Base-by-base conservation (phyloP, 2,113 vertebrate genomes). In the Apodemus sylvaticus region DNA sequence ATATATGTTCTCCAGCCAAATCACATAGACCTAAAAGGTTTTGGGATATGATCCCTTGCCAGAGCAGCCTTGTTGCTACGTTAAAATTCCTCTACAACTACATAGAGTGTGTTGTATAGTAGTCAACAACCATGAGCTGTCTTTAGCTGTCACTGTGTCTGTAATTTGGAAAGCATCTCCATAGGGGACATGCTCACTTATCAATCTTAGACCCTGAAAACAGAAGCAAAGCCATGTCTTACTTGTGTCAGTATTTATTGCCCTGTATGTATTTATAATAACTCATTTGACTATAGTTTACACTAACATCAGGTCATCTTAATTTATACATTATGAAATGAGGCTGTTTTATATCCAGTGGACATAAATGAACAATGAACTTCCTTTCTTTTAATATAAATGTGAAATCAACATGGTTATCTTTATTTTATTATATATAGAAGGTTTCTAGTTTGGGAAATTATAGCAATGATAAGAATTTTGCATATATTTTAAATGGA, bases 341-440 rank as follows among this genome's bases (percentile, higher is more conserved):
- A 53, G 8, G 7, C 82, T 42, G 70, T 29, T 94, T 93, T 34
- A 14, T 94, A 62, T 66, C 90, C 7, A 79, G 9, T 83, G 19
- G 22, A 74, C 9, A 60, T 82, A 94, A 89, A 87, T 86, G 83
- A 58, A 77, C 78, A 85, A 85, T 91, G 17, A 68, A 24, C 9
- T 71, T 4, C 48, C 94, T 92, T 22, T 91, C n/a, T 79, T 86
- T 95, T 86, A 70, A 66, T 66, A 14, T 62, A 95, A 95, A 93
- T 86, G 90, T 96, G 7, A 74, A 89, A 86, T 91, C 53, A 92
- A 7, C 11, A 48, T 88, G 26, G 2, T 16, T 83, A 2, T 83
- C 85, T 83, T 91, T 86, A 36, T 92, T 86, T 96, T 95, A 92
- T 58, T 83, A 87, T 86, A 70, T 92, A 83, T 90, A 91, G 79